phyloP scores from a whole-genome alignment of 2,797 vertebrate species.

The Alfaro cultratus region DNA sequence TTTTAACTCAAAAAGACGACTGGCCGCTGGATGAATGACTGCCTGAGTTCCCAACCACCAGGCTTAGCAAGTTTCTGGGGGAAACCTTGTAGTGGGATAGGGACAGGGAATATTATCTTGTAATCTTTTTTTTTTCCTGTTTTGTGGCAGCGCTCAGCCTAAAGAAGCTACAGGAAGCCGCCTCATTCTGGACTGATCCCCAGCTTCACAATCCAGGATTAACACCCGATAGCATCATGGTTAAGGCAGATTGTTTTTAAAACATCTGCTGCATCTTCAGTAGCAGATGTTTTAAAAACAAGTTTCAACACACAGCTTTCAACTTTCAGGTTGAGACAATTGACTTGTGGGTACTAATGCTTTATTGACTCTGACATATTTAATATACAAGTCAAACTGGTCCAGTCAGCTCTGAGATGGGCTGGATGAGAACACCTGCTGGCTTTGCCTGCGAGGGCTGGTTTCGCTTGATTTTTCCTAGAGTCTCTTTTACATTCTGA shows the following conservation, averaged over 20 bases:
- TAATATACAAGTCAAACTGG: neutral
- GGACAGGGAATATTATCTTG: neutral
- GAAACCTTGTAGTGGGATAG: neutral
- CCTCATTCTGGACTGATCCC: neutral
- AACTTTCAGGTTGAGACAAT: neutral
- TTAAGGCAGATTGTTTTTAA: too few relatives aligned
- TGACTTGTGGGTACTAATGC: neutral
- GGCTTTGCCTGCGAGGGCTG: neutral
- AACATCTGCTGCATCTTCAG: neutral
- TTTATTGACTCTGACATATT: neutral
- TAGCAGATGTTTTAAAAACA: neutral
- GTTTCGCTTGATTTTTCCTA: neutral
- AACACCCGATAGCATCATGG: neutral
- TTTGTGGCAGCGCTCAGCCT: neutral
- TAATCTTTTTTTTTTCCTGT: neutral
- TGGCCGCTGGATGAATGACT: too few relatives aligned
- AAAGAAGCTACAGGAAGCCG: neutral
- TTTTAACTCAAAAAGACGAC: too few relatives aligned
- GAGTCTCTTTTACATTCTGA: neutral
- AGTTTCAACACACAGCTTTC: neutral
- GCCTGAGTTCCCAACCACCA: too few relatives aligned
- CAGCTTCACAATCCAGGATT: neutral
- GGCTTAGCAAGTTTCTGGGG: too few relatives aligned
- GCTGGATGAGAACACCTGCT: neutral
- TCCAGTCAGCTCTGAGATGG: neutral